A percentile compares a stretch with the other conserved stretches of the same genome.
These are phyloP conservation scores for Aphaenogaster floridana DNA, from an alignment of 1,140 invertebrate genomes.

Conservation along the genomic window DNA sequence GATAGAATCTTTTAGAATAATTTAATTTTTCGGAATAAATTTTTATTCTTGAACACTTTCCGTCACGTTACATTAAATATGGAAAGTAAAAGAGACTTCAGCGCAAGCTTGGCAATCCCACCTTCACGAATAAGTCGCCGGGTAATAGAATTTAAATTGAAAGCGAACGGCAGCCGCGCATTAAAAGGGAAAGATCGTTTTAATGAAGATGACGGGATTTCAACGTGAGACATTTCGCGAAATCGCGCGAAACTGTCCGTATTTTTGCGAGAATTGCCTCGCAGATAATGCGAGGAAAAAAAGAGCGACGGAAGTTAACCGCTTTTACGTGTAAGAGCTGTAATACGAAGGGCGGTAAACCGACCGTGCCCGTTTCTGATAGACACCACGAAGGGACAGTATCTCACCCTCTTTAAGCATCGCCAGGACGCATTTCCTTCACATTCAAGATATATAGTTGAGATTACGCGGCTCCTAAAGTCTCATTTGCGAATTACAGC, in stretches of 20 bases:
- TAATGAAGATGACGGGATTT: conserved; percentile 39
- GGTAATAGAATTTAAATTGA: conserved; percentile 55
- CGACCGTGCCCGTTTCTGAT: conserved; percentile 52
- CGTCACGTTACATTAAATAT: conserved; percentile 34
- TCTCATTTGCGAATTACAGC: conserved; percentile 44
- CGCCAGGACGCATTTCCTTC: conserved; percentile 47
- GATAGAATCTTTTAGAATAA: conserved; percentile 2
- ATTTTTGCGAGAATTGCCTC: conserved; percentile 39
- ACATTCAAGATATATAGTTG: conserved; percentile 48
- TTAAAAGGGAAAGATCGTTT: conserved; percentile 46
- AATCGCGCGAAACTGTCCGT: conserved; percentile 39
- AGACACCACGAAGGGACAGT: conserved; percentile 33
- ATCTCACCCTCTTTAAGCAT: conserved; percentile 8
- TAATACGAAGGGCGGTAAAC: conserved; percentile 47
- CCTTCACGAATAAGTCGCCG: conserved; percentile 24
- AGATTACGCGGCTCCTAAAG: conserved; percentile 30
- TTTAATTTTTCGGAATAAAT: conserved; percentile 35
- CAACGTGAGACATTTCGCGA: conserved; percentile 35
- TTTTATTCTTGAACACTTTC: conserved; percentile 3
- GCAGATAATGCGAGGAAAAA: conserved; percentile 15
- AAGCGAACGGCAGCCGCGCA: conserved; percentile 16
- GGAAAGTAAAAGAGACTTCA: conserved; percentile 37
- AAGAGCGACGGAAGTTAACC: conserved; percentile 36
- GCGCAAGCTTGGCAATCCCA: conserved; percentile 15
- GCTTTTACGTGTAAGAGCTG: conserved; percentile 30